Evolutionary conservation across 2,113 vertebrate species (phyloP), one percentile per base, ranked within the genome.

Genomic region (Oreochromis spilurus): DNA sequence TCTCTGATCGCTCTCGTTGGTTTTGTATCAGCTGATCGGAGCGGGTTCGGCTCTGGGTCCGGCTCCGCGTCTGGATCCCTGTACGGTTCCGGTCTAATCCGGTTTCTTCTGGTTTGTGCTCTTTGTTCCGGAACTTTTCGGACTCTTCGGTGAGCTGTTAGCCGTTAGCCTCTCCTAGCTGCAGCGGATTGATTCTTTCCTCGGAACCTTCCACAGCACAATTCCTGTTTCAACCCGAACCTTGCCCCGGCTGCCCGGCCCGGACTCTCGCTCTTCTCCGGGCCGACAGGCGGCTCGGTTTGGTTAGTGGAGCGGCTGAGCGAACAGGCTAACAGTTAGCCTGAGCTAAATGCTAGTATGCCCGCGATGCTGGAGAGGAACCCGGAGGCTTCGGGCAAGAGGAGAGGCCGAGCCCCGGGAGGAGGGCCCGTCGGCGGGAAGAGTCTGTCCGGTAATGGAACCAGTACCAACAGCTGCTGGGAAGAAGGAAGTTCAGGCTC

Each of bases 401-500:
- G 97, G 80, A 95, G 97, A 84, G 97, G 97, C 60, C 95, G 98
- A 93, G 97, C 96, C 82, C 96, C 97, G 62, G 94, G 93, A 16
- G 86, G 75, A 5, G 19, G 77, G 21, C 72, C 78, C 55, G 10
- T 72, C 78, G 95, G 96, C 67, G 95, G 94, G 62, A 98, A 98
- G 97, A 98, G 94, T 94, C 96, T 98, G 95, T 96, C 97, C 58
- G 96, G 97, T 86, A 97, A 97, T 92, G 97, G 97, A 88, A 97
- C 96, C 93, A 96, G 95, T 93, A 95, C 96, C 88, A 96, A 97
- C 86, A 91, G 85, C 96, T 98, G 97, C 58, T 98, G 97, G 97
- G 97, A 98, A 92, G 97, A 98, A 84, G 97, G 97, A 95, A 98
- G 97, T 97, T 97, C 97, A 50, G 97, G 97, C 81, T 97, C 97